Conservation (phyloP, 2,797 vertebrate species). For the Clarias fuscus region DNA sequence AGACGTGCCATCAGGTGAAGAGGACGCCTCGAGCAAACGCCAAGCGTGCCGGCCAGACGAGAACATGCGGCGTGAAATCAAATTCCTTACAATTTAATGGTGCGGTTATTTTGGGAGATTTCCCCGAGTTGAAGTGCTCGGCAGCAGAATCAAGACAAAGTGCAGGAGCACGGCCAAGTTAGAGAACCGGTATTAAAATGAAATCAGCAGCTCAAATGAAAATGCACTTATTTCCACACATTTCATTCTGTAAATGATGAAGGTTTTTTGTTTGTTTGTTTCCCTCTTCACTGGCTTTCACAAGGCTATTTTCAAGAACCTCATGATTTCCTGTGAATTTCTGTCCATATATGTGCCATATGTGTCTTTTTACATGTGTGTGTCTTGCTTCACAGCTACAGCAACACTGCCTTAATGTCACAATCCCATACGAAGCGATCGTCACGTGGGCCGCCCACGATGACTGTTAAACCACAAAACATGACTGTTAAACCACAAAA, state of each 20-base stretch:
- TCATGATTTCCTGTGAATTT: background rate
- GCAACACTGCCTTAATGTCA: slow-evolving; percentile 23
- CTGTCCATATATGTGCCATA: background rate
- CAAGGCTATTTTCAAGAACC: background rate
- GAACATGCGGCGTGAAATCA: background rate
- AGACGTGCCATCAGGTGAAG: background rate
- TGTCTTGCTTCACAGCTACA: slow-evolving; percentile 15
- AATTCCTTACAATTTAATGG: background rate
- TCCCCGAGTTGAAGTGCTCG: background rate
- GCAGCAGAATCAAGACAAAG: background rate
- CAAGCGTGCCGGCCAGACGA: background rate
- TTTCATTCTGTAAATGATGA: background rate
- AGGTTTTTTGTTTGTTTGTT: background rate
- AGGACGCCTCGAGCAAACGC: background rate
- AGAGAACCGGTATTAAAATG: background rate
- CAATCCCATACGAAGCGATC: background rate
- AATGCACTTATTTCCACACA: slow-evolving; percentile 8
- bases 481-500: slow-evolving; percentile 27
- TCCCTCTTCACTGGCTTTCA: background rate
- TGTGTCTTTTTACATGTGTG: background rate
- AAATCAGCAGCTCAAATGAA: background rate
- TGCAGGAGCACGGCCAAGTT: background rate
- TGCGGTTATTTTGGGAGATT: background rate
- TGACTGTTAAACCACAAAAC: slow-evolving; percentile 24
- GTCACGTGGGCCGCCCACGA: background rate